Evolutionary conservation across 2,113 vertebrate genomes (phyloP), one percentile per base, ranked within the genome.

Genomic region (Phainopepla nitens): DNA sequence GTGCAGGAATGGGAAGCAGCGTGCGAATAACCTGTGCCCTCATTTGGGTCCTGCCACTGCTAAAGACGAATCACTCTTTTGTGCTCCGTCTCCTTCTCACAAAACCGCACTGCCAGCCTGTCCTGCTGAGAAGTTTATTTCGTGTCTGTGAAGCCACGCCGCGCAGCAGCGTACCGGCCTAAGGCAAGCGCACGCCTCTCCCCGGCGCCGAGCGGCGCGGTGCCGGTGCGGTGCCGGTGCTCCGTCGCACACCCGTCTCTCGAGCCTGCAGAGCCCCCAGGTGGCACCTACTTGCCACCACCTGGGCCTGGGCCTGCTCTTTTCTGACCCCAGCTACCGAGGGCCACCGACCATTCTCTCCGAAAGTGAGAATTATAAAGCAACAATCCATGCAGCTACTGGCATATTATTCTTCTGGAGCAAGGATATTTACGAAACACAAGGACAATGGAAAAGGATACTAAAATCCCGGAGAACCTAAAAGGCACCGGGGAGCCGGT

Each of bases 221-320:
- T 4, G 50, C 60, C 68, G 57, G 65, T 10, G 73, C 69, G 42
- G 14, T 31, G 61, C 77, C 49, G 29, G 29, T 1, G 57, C 57
- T 76, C 70, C 0, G 64, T 7, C 24, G 42, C 83, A 10, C 66
- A 0, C 41, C 8, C 79, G 54, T 65, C 96, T 92, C 50, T 1
- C 82, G 31, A 72, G 88, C 84, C 90, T 96, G 84, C 90, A 96
- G 95, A 96, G 96, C 93, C 95, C 93, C 95, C 96, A 82, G 93
- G 87, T 82, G 95, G 94, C 91, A 90, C 87, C 87, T 24, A 27
- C 62, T 44, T 5, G 94, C 82, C 94, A 95, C 82, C 94, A 73
- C 80, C 86, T 85, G 68, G 66, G 24, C 5, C 65, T 28, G 15
- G 82, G 75, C 89, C 91, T 62, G 73, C 80, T 82, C 61, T 6